Evolutionary conservation across 2,888 invertebrate species (phyloP).

Genomic region (Uropetala carovei): DNA sequence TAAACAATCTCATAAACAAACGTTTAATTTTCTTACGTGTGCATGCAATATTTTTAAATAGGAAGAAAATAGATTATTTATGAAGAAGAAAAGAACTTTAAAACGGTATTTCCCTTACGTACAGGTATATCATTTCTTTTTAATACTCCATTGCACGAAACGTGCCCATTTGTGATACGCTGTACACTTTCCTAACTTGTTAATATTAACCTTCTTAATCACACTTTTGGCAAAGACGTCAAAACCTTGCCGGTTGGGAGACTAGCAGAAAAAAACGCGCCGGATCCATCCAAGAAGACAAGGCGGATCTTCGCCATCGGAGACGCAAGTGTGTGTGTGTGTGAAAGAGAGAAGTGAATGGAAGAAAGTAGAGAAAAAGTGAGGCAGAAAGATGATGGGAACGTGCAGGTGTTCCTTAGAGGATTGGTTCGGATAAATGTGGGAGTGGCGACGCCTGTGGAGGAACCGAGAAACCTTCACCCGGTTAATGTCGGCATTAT

Average conservation of each 20-base stretch:
- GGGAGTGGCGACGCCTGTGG: conserved; percentile 27
- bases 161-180: too few relatives aligned
- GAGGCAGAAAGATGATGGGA: conserved; percentile 21
- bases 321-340: background rate
- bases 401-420: conserved; percentile 43
- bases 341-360: background rate
- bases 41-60: too few relatives aligned
- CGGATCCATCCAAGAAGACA: conserved; percentile 13
- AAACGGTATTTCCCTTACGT: too few relatives aligned
- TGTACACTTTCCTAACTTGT: background rate
- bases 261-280: background rate
- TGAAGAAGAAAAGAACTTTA: too few relatives aligned
- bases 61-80: too few relatives aligned
- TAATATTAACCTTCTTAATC: background rate
- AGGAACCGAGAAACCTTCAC: conserved; percentile 6
- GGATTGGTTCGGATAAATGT: conserved; percentile 53
- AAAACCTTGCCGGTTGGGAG: background rate
- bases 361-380: background rate
- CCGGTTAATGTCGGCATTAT: conserved; percentile 3
- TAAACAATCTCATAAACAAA: too few relatives aligned
- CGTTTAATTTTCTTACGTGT: too few relatives aligned
- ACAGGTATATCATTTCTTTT: too few relatives aligned
- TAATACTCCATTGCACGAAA: too few relatives aligned
- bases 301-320: background rate
- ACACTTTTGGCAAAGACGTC: conserved; percentile 35